A percentile compares a stretch with the other conserved stretches of the same genome.
Evolutionary conservation across 2,888 invertebrate genomes (phyloP).

Genomic region (Muscina levida): DNA sequence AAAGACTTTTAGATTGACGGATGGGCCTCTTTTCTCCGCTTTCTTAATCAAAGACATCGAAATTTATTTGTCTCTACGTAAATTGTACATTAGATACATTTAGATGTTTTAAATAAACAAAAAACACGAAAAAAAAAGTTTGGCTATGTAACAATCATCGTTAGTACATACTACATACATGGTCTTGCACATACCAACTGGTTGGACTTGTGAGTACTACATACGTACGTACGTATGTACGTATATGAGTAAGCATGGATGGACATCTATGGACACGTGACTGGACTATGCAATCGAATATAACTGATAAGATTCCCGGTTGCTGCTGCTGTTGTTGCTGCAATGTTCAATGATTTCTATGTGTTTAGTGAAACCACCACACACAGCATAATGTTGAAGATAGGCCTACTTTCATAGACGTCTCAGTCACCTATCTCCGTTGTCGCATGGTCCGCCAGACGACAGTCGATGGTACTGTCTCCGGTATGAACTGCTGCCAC

Average conservation of each 20-base stretch:
- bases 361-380: slow-evolving; percentile 39
- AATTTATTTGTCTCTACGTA: slow-evolving; percentile 3
- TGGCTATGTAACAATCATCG: no score
- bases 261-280: slow-evolving; percentile 42
- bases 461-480: slow-evolving; percentile 4
- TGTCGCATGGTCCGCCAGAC: not conserved
- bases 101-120: no score
- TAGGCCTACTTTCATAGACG: slow-evolving; percentile 54
- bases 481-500: slow-evolving; percentile 2
- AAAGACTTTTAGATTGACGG: no score
- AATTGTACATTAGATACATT: not conserved
- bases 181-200: no score
- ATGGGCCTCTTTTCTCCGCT: slow-evolving; percentile 28
- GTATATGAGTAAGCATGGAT: not conserved
- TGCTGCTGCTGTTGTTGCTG: not conserved
- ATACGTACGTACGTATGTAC: not conserved
- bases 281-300: slow-evolving; percentile 34
- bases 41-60: slow-evolving; percentile 8
- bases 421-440: slow-evolving; percentile 1
- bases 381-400: slow-evolving; percentile 47
- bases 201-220: not conserved
- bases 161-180: slow-evolving; percentile 13
- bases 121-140: no score
- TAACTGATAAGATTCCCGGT: slow-evolving; percentile 47
- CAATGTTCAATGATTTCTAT: slow-evolving; percentile 9